These are phyloP conservation scores for Artemia franciscana DNA, from an alignment of 1,140 invertebrate genomes.

Conservation along the genomic window DNA sequence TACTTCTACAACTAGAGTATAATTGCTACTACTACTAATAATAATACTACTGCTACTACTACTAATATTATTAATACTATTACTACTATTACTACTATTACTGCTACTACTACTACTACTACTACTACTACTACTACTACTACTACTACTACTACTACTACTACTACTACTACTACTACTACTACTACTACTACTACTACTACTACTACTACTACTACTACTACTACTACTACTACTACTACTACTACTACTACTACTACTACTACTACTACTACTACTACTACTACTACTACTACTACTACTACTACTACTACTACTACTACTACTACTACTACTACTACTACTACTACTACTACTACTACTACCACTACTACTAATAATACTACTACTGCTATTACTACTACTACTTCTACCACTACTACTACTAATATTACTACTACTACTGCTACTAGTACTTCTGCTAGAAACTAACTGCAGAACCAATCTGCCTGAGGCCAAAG, in stretches of 20 bases:
- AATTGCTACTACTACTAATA: constrained; percentile 1
- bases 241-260: constrained; percentile 11
- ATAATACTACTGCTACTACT: no score
- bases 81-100: neutral
- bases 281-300: constrained; percentile 9
- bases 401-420: no score
- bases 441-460: no score
- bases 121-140: constrained; percentile 6
- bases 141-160: constrained; percentile 5
- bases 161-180: neutral
- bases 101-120: neutral
- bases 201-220: constrained; percentile 7
- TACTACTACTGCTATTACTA: no score
- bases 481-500: no score
- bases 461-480: constrained; percentile 5
- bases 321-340: constrained; percentile 8
- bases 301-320: constrained; percentile 6
- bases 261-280: constrained; percentile 7
- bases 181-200: constrained; percentile 8
- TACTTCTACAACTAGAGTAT: constrained; percentile 1
- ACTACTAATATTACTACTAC: no score
- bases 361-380: constrained; percentile 6
- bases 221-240: constrained; percentile 6
- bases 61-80: no score
- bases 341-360: constrained; percentile 3